Evolutionary conservation across 1,140 invertebrate species (phyloP), one percentile per base, ranked within the genome.

Genomic region (Cardiocondyla obscurior): DNA sequence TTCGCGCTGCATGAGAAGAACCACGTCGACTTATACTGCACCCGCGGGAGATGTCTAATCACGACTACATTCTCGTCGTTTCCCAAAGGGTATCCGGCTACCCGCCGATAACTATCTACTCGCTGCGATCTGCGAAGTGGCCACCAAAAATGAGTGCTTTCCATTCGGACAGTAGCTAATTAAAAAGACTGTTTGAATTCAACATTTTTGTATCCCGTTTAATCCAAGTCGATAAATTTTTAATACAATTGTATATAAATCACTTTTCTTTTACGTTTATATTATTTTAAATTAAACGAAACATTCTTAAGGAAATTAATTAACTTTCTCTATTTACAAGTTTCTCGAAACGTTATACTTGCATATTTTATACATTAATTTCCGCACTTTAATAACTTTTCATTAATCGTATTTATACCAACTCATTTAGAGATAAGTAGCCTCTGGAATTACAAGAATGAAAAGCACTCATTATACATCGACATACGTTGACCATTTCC

Each of bases 11-110:
- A 73, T 46, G 49, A 44, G 22, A 69, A 79, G 62, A 33, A 53
- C 16, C 22, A 58, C 25, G 39, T 33, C 28, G 62, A 67, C 12
- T 55, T 53, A 12, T 36, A 77, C n/a, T 19, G 74, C 46, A 55
- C 62, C 64, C 62, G 62, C 22, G 74, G 46, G 74, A 79, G 28
- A 55, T 79, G 62, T 79, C 46, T 67, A 79, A 79, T 79, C 62
- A 30, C 46, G 62, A 55, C 36, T 79, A 67, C 62, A 53, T 46
- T 67, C 62, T 51, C 62, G 33, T 25, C 25, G 19, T 46, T 39
- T 49, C 74, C 25, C 74, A 25, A 28, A 36, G 10, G 22, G 1
- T 67, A 33, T 79, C 62, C 46, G 22, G 62, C 74, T 65, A 30
- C 14, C 36, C 33, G 28, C 51, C n/a, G 33, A 69, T 42, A n/a